Conservation (phyloP, 2,113 vertebrate genomes). For the Hemichromis elongatus region DNA sequence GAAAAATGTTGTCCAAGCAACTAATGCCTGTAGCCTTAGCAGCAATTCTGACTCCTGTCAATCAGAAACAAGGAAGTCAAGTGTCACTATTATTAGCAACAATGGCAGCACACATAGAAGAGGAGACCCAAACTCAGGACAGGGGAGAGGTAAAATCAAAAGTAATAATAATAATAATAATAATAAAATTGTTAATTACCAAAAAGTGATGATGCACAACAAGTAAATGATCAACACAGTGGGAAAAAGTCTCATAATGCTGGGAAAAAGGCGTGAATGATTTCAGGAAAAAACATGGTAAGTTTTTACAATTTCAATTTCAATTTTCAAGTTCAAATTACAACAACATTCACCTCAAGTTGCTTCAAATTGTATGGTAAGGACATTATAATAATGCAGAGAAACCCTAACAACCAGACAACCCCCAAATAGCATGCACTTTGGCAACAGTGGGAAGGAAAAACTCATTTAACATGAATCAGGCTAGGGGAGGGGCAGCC, state of each 20-base stretch:
- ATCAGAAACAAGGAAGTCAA: neutral
- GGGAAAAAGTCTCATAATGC: neutral
- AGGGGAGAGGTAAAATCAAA: neutral
- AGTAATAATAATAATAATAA: neutral
- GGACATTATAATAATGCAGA: neutral
- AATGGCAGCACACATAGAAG: neutral
- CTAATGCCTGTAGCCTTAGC: neutral
- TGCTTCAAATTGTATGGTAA: neutral
- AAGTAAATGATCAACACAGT: neutral
- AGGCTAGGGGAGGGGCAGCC: neutral
- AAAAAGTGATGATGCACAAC: neutral
- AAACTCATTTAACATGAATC: neutral
- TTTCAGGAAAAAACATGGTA: neutral
- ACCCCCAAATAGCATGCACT: neutral
- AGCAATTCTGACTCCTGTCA: neutral
- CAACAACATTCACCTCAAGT: neutral
- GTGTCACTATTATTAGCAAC: neutral
- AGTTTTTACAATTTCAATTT: neutral
- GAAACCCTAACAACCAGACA: fast-evolving
- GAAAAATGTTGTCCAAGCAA: neutral
- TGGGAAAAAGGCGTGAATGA: neutral
- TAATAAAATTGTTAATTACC: too few relatives aligned
- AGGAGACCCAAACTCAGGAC: neutral
- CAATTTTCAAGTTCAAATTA: neutral
- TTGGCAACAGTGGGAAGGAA: neutral